These are phyloP conservation scores for Hippocampus barbouri DNA, from an alignment of 2,113 vertebrate genomes.

Conservation along the genomic window DNA sequence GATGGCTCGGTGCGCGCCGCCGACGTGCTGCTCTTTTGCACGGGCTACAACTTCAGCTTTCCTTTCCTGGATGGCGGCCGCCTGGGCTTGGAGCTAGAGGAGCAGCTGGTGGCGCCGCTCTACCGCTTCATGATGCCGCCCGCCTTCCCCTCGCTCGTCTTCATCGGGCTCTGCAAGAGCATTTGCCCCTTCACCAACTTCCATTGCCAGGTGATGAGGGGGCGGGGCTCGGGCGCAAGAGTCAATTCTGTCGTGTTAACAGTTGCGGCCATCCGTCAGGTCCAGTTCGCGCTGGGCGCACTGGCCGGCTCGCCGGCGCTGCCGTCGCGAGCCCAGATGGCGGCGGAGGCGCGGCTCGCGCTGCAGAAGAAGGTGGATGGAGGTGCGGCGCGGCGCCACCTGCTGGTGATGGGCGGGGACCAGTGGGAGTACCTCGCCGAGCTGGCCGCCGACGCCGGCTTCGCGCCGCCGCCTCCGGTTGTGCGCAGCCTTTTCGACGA, in stretches of 20 bases:
- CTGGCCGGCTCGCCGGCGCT: slow-evolving; percentile 52
- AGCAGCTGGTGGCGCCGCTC: slow-evolving; percentile 66
- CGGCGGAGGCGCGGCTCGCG: slow-evolving; percentile 35
- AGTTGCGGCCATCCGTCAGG: slow-evolving; percentile 27
- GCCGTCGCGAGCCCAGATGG: slow-evolving; percentile 54
- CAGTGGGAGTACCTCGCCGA: slow-evolving; percentile 67
- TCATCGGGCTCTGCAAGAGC: slow-evolving; percentile 73
- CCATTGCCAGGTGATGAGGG: slow-evolving; percentile 69
- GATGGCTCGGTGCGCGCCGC: slow-evolving; percentile 55
- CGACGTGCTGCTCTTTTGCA: slow-evolving; percentile 75
- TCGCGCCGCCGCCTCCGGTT: slow-evolving; percentile 47
- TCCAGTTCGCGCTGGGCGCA: slow-evolving; percentile 61
- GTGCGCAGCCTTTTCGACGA: slow-evolving; percentile 62
- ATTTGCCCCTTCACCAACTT: slow-evolving; percentile 78
- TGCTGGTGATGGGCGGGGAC: slow-evolving; percentile 47
- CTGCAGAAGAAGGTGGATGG: slow-evolving; percentile 28
- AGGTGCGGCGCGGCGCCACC: slow-evolving; percentile 54
- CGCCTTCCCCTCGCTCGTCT: slow-evolving; percentile 70
- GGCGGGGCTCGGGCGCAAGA: not conserved
- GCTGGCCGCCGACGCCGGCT: slow-evolving; percentile 47
- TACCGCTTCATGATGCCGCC: slow-evolving; percentile 73
- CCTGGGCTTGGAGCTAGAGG: slow-evolving; percentile 61
- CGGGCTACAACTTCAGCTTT: slow-evolving; percentile 76
- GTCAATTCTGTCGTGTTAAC: too few species aligned
- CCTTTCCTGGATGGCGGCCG: slow-evolving; percentile 61